Evolutionary conservation across 2,888 invertebrate genomes (phyloP).

Genomic region (Heliconius ethilla): DNA sequence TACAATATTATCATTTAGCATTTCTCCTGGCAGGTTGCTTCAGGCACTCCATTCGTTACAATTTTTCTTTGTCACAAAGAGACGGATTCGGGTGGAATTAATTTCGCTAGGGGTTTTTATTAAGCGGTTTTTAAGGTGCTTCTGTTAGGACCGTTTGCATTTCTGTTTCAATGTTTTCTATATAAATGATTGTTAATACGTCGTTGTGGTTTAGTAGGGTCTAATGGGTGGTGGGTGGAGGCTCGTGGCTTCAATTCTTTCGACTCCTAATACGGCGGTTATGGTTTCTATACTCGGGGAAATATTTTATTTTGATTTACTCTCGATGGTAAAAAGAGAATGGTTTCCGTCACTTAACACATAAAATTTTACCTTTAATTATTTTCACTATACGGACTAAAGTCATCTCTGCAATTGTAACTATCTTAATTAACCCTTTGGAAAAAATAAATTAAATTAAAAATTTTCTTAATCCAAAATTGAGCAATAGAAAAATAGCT

Average conservation of each 20-base stretch:
- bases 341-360: too few species aligned
- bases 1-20: slow-evolving; percentile 46
- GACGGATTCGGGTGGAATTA: slow-evolving; percentile 74
- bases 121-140: slow-evolving; percentile 58
- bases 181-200: slow-evolving; percentile 25
- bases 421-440: too few species aligned
- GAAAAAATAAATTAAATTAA: too few species aligned
- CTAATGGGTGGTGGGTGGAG: not conserved
- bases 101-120: slow-evolving; percentile 71
- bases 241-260: not conserved
- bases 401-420: too few species aligned
- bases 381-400: too few species aligned
- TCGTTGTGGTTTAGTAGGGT: not conserved
- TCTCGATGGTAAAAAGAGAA: too few species aligned
- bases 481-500: not conserved
- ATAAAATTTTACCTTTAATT: too few species aligned
- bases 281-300: too few species aligned
- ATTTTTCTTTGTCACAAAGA: slow-evolving; percentile 79
- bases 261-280: too few species aligned
- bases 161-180: slow-evolving; percentile 37
- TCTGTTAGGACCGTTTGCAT: slow-evolving; percentile 50
- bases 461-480: not conserved
- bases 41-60: slow-evolving; percentile 73
- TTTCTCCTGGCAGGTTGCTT: slow-evolving; percentile 65
- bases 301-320: too few species aligned